Conservation (phyloP, 2,888 invertebrate genomes). For the Polymixis flavicincta region DNA sequence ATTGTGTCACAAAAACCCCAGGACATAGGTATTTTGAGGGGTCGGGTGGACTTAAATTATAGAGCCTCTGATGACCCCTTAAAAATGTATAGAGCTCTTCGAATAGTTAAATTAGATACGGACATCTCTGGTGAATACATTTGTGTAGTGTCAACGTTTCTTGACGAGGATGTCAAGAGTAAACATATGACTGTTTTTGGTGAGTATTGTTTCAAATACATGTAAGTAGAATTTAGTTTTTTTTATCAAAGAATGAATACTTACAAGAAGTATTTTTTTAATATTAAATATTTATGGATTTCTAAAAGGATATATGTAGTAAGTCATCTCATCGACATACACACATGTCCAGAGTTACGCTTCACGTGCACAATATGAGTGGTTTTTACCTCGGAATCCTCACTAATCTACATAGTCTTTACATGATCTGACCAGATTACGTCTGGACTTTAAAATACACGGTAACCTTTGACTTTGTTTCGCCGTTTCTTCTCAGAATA, state of each 20-base stretch:
- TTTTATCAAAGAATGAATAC: not conserved
- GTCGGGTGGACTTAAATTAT: conserved; percentile 92
- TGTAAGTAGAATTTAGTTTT: not conserved
- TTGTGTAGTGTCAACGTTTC: conserved; percentile 93
- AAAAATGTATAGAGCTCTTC: conserved; percentile 93
- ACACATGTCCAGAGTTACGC: too few relatives aligned
- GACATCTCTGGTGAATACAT: conserved; percentile 94
- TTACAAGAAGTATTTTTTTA: not conserved
- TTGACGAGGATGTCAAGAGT: conserved; percentile 92
- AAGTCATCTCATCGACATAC: not conserved
- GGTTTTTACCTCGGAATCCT: too few relatives aligned
- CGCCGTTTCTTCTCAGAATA: too few relatives aligned
- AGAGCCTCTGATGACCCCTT: conserved; percentile 92
- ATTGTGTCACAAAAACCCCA: conserved; percentile 93
- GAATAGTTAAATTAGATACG: conserved; percentile 93
- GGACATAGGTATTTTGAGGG: conserved; percentile 90
- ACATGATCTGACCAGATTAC: too few relatives aligned
- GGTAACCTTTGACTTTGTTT: too few relatives aligned
- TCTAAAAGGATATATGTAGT: not conserved
- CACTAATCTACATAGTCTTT: too few relatives aligned
- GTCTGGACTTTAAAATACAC: too few relatives aligned
- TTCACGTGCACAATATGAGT: too few relatives aligned
- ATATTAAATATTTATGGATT: not conserved
- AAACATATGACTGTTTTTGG: conserved; percentile 93
- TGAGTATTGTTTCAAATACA: conserved; percentile 78